Percentiles rank a stretch among this genome's conserved stretches.
phyloP scores from a whole-genome alignment of 2,888 invertebrate species.

The Acrobasis consociella region DNA sequence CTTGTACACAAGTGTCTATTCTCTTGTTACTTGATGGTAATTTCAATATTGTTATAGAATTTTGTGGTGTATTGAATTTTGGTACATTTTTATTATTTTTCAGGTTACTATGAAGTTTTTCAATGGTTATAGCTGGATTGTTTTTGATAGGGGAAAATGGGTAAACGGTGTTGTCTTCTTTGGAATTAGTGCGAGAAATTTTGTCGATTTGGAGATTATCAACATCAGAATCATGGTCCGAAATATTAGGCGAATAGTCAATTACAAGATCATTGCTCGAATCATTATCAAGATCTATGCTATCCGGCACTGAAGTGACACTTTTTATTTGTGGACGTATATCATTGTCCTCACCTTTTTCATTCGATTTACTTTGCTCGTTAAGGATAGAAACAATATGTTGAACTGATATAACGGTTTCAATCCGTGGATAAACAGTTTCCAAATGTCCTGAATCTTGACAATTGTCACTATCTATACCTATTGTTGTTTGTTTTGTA shows the following conservation, averaged over 20 bases:
- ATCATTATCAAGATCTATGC: slow-evolving; percentile 2
- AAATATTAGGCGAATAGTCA: too few species aligned
- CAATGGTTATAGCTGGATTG: background rate
- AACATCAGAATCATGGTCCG: background rate
- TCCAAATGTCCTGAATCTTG: background rate
- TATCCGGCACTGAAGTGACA: background rate
- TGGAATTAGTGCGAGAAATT: background rate
- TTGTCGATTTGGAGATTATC: background rate
- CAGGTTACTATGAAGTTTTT: too few species aligned
- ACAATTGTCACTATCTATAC: background rate
- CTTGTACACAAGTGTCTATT: too few species aligned
- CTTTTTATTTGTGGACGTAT: background rate
- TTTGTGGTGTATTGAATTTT: too few species aligned
- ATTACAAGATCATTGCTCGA: too few species aligned
- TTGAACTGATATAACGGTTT: background rate
- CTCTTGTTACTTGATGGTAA: too few species aligned
- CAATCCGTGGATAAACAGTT: background rate
- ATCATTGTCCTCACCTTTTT: background rate
- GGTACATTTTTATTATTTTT: too few species aligned
- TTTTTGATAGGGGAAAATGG: background rate
- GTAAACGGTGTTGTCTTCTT: background rate
- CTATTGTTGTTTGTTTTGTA: background rate
- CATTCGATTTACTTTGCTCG: background rate
- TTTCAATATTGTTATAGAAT: too few species aligned
- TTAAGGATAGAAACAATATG: background rate